These are phyloP conservation scores for Colletes collaris DNA, from an alignment of 2,888 invertebrate species.

Conservation along the genomic window DNA sequence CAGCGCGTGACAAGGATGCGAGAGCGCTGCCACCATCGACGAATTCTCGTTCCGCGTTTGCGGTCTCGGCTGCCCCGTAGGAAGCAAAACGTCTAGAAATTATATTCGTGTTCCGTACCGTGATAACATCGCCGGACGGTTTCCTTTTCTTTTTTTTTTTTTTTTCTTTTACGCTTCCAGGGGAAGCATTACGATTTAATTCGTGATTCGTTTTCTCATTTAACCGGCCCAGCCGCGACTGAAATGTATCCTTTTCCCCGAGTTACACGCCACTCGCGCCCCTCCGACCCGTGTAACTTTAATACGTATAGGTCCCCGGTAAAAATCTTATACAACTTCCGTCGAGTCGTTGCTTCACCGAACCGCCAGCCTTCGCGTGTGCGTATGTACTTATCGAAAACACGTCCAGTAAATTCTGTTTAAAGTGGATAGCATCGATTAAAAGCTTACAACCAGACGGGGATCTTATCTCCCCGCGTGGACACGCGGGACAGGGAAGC, in stretches of 20 bases:
- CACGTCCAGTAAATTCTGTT: constrained; percentile 57
- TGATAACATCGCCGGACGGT: constrained; percentile 14
- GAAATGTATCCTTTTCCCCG: constrained; percentile 12
- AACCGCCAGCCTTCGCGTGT: neutral
- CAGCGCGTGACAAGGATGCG: constrained; percentile 67
- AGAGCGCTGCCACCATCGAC: neutral
- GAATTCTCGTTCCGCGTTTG: neutral
- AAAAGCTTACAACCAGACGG: constrained; percentile 38
- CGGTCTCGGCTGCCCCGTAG: neutral
- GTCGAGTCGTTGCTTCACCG: neutral
- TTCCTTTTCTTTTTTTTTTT: neutral
- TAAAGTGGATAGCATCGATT: constrained; percentile 60
- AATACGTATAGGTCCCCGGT: constrained; percentile 5
- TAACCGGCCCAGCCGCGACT: neutral
- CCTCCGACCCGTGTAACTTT: constrained; percentile 7
- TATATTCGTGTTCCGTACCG: constrained; percentile 15
- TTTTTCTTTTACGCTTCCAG: constrained; percentile 2
- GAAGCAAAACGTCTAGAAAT: neutral
- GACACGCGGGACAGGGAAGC: constrained; percentile 29
- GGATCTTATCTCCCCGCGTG: constrained; percentile 53
- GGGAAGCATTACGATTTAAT: constrained; percentile 17
- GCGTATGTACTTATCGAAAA: constrained; percentile 52
- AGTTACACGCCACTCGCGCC: constrained; percentile 10
- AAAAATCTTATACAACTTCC: constrained; percentile 19
- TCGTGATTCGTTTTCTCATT: constrained; percentile 17